These are phyloP conservation scores for Vannuccia rotundouncinata DNA, from an alignment of 2,888 invertebrate genomes.

Conservation along the genomic window DNA sequence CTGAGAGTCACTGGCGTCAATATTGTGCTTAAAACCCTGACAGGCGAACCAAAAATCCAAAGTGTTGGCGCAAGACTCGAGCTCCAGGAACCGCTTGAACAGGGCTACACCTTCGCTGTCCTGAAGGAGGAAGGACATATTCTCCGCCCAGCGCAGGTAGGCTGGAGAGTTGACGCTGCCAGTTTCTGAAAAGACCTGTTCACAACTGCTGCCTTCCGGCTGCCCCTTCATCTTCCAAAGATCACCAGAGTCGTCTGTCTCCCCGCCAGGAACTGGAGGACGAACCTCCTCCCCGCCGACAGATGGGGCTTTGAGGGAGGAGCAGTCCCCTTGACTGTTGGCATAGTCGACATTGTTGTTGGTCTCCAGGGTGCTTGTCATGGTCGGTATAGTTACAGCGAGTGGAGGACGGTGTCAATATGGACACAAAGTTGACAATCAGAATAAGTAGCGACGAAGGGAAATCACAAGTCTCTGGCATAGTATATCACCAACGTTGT, in stretches of 20 bases:
- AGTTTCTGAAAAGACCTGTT: not conserved
- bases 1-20: slow-evolving; percentile 61
- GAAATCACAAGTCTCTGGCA: not conserved
- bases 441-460: not conserved
- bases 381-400: too few species aligned
- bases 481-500: not conserved
- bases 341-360: not conserved
- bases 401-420: not conserved
- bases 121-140: slow-evolving; percentile 72
- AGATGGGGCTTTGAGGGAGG: not conserved
- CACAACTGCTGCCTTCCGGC: not conserved
- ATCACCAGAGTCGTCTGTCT: not conserved
- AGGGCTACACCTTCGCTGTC: slow-evolving; percentile 81
- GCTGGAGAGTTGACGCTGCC: not conserved
- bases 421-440: not conserved
- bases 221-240: not conserved
- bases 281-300: not conserved
- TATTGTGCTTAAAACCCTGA: slow-evolving; percentile 50
- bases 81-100: slow-evolving; percentile 63
- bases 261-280: not conserved
- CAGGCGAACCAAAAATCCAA: slow-evolving; percentile 75
- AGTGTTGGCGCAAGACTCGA: slow-evolving; percentile 49
- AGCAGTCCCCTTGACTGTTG: not conserved
- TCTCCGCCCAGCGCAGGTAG: slow-evolving; percentile 69
- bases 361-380: not conserved